Conservation (phyloP, 2,888 invertebrate genomes). For the Conops quadrifasciatus region DNA sequence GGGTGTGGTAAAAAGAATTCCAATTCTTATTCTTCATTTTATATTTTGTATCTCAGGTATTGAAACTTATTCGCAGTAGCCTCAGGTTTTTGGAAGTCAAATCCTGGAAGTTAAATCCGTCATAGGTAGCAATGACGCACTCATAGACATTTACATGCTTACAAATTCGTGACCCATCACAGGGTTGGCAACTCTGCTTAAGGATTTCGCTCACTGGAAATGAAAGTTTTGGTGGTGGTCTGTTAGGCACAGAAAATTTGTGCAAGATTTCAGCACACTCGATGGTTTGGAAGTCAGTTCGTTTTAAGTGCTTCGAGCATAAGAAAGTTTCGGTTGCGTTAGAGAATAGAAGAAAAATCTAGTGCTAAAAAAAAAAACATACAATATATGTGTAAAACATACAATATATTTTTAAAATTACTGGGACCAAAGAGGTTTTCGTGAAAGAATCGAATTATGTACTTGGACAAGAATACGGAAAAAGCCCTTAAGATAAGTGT, state of each 20-base stretch:
- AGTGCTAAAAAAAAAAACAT: slow-evolving; percentile 7
- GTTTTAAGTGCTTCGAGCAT: slow-evolving; percentile 39
- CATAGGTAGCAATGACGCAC: too few relatives aligned
- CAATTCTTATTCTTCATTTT: too few relatives aligned
- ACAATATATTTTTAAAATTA: slow-evolving; percentile 12
- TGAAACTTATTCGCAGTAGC: too few relatives aligned
- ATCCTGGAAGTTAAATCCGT: too few relatives aligned
- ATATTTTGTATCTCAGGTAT: too few relatives aligned
- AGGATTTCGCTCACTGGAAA: slow-evolving; percentile 28
- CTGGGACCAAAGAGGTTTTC: background rate
- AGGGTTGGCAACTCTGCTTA: slow-evolving; percentile 26
- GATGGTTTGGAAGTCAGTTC: slow-evolving; percentile 34
- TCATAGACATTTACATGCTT: too few relatives aligned
- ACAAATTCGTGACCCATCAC: too few relatives aligned
- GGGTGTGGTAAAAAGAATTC: too few relatives aligned
- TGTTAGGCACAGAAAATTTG: slow-evolving; percentile 31
- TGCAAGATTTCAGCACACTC: slow-evolving; percentile 38
- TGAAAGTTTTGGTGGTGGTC: slow-evolving; percentile 33
- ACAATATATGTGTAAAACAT: slow-evolving; percentile 12
- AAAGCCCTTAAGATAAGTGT: background rate
- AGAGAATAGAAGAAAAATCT: slow-evolving; percentile 5
- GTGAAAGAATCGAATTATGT: background rate
- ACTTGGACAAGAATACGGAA: background rate
- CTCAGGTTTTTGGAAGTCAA: too few relatives aligned
- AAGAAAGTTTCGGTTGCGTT: slow-evolving; percentile 13